A percentile compares a stretch with the other conserved stretches of the same genome.
These are phyloP conservation scores for Zosterops pallidus DNA, from an alignment of 2,113 vertebrate species.

Conservation along the genomic window DNA sequence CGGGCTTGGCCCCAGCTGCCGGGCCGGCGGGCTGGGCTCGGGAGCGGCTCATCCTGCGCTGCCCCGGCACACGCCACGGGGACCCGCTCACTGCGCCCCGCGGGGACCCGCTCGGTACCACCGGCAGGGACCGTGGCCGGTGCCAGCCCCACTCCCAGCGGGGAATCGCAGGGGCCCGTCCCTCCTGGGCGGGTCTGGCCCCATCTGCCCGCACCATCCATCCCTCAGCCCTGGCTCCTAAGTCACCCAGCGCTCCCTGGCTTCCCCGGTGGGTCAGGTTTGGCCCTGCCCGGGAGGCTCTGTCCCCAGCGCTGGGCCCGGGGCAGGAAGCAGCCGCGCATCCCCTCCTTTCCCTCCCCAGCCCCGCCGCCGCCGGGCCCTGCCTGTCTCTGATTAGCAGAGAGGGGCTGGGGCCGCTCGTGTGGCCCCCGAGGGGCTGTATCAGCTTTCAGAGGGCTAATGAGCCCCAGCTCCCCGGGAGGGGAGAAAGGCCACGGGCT, in stretches of 20 bases:
- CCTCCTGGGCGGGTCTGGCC: background rate
- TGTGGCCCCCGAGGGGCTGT: background rate
- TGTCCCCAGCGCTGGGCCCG: background rate
- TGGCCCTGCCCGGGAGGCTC: background rate
- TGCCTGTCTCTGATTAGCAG: slow-evolving; percentile 52
- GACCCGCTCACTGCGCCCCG: background rate
- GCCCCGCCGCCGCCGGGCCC: background rate
- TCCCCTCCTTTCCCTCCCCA: background rate
- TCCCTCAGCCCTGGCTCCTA: background rate
- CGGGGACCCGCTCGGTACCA: background rate
- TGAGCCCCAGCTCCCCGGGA: background rate
- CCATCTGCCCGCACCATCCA: background rate
- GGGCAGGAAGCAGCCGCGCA: background rate
- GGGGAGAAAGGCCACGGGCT: background rate
- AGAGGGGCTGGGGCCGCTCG: background rate
- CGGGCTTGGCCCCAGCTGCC: background rate
- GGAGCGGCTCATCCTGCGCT: background rate
- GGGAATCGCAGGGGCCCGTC: background rate
- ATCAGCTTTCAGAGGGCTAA: slow-evolving; percentile 49
- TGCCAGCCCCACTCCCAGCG: background rate
- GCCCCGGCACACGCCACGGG: background rate
- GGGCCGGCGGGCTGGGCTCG: background rate
- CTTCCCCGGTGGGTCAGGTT: background rate
- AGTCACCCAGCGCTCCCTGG: background rate
- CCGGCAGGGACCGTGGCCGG: background rate